Evolutionary conservation across 2,888 invertebrate species (phyloP), one percentile per base, ranked within the genome.

Genomic region (Frankliniella fusca): DNA sequence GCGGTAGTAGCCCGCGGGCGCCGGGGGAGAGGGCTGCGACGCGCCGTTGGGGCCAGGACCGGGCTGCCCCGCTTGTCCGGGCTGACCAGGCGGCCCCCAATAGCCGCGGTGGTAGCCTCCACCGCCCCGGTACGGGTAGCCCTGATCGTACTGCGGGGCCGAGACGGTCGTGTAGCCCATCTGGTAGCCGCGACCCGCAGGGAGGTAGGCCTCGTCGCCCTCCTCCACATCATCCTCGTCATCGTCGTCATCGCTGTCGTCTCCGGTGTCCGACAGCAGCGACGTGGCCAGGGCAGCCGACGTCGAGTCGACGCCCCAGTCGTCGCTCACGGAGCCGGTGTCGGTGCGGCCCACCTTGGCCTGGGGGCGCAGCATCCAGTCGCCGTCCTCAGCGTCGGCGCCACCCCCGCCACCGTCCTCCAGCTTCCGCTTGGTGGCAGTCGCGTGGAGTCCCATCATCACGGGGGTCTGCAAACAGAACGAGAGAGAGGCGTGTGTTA

Each of bases 201-300:
- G 88, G 88, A 90, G 84, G 88, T 90, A 89, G 87, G 90, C 88
- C 87, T 90, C 84, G 38, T 65, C 82, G 28, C 82, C 81, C 65
- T 84, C 83, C 50, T 85, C 84, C 27, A 84, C 84, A 10, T 84
- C 84, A 88, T 88, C 91, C 88, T 89, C 89, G 83, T 88, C 88
- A 50, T 88, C 88, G 81, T 91, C 89, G 88, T 92, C 91, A 87
- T 90, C 89, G 86, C 91, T 92, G 81, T 90, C 91, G 86, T 92
- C 91, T 83, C 91, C 92, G 85, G 92, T 92, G 86, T 92, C 92
- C 86, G 91, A 91, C 87, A 91, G 89, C 87, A 85, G 90, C 90
- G 85, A 83, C 7, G 83, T 83, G 81, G 81, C 90, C 88, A 88
- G 89, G 87, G 89, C 89, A 88, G 89, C 70, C 11, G 70, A 76